Evolutionary conservation across 2,888 invertebrate genomes (phyloP).

Genomic region (Leptinotarsa rubiginosa): DNA sequence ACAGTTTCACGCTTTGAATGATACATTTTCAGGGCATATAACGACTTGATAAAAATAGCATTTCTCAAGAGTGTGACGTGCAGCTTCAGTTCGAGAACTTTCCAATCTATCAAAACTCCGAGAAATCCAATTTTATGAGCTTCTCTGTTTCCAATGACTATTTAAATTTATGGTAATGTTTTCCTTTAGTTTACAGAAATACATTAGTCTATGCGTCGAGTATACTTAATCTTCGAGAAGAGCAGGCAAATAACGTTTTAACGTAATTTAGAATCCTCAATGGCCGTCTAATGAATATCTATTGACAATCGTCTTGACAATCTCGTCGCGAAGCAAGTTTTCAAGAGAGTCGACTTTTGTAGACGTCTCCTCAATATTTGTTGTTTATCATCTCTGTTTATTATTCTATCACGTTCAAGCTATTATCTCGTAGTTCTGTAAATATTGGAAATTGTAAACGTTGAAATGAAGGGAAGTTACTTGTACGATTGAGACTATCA

Average conservation of each 20-base stretch:
- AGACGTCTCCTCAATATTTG: slow-evolving; percentile 3
- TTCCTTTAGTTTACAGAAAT: not conserved
- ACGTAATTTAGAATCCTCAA: slow-evolving; percentile 1
- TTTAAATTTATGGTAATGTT: not conserved
- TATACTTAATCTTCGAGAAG: not conserved
- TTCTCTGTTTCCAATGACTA: not conserved
- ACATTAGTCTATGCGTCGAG: not conserved
- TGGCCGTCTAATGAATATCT: not conserved
- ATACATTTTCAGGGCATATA: too few relatives aligned
- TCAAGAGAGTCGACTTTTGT: not conserved
- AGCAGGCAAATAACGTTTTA: slow-evolving; percentile 1
- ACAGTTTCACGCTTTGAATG: too few relatives aligned
- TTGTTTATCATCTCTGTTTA: not conserved
- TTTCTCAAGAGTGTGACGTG: too few relatives aligned
- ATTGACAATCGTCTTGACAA: slow-evolving; percentile 1
- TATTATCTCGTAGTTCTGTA: not conserved
- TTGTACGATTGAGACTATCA: not conserved
- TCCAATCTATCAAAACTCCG: not conserved
- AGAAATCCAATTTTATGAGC: not conserved
- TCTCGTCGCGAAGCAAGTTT: not conserved
- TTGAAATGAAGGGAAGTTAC: not conserved
- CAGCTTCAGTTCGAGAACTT: not conserved
- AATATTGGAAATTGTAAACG: not conserved
- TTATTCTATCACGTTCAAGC: slow-evolving; percentile 2
- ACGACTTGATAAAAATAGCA: too few relatives aligned